Base-by-base conservation (phyloP, 2,888 invertebrate genomes). In the Phengaris alcon region DNA sequence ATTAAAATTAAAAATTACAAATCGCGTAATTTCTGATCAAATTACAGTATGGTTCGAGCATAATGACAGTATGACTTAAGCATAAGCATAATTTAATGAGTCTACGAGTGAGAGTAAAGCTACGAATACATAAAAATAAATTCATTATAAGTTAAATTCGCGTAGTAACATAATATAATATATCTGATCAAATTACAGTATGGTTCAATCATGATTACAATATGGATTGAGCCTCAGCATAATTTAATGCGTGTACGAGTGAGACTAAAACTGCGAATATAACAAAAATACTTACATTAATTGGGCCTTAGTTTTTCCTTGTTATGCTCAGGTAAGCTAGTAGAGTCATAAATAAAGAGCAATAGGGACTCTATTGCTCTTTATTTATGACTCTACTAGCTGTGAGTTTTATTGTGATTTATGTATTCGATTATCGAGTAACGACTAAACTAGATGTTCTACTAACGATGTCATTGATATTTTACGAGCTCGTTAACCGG, bases 391-490 rank as follows among this genome's bases (percentile, higher is more conserved):
- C n/a, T n/a, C n/a, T n/a, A n/a, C n/a, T n/a, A n/a, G 85, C 84
- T 86, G 86, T 85, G 86, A 85, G 86, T 87, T 87, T 87, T 86
- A 87, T 87, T 88, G 86, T 89, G 86, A 91, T 89, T 88, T 86
- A 89, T 88, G 83, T 81, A 81, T 86, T 86, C 85, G 86, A 90
- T 90, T 90, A 89, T 87, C 84, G 85, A 84, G 81, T 84, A 88
- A 87, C 85, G 86, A 85, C 87, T 86, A 83, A 87, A 87, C 85
- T 85, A 83, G 84, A 83, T 85, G 86, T 82, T 82, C 82, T 80
- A 80, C 82, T 88, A 85, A 88, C 84, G 84, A 85, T 81, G 82
- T 85, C 85, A 87, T 88, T 86, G 86, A 85, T 87, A 85, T 84
- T 87, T 85, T 80, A 84, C 82, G 83, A 82, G 79, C 78, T 75